These are phyloP conservation scores for Phrixothrix hirtus DNA, from an alignment of 2,888 invertebrate genomes.

Conservation along the genomic window DNA sequence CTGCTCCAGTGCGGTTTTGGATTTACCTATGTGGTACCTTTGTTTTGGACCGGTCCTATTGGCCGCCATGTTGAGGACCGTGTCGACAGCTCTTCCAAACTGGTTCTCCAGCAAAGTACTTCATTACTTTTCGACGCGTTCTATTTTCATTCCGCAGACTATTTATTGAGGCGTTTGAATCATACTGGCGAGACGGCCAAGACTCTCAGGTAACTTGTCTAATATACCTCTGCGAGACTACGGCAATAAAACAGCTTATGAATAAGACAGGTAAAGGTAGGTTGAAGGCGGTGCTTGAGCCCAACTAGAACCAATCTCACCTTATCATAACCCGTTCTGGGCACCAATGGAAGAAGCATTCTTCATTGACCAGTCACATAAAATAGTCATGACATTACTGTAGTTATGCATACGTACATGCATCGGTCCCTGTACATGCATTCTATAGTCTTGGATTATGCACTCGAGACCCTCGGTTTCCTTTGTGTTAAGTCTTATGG, in stretches of 20 bases:
- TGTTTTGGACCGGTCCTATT: slow-evolving; percentile 50
- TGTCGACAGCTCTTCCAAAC: slow-evolving; percentile 41
- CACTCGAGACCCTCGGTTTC: slow-evolving; percentile 16
- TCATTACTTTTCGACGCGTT: slow-evolving; percentile 37
- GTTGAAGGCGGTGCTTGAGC: slow-evolving; percentile 53
- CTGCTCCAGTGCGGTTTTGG: slow-evolving; percentile 29
- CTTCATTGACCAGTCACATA: slow-evolving; percentile 56
- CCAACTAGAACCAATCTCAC: slow-evolving; percentile 57
- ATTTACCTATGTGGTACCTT: slow-evolving; percentile 33
- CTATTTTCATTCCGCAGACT: slow-evolving; percentile 45
- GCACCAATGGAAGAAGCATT: slow-evolving; percentile 54
- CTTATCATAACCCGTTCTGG: slow-evolving; percentile 56
- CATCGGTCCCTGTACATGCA: slow-evolving; percentile 29
- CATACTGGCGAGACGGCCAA: slow-evolving; percentile 32
- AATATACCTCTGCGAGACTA: slow-evolving; percentile 44
- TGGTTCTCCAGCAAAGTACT: slow-evolving; percentile 44
- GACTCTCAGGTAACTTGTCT: slow-evolving; percentile 39
- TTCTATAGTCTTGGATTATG: slow-evolving; percentile 21
- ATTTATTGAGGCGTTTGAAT: slow-evolving; percentile 46
- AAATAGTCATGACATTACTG: slow-evolving; percentile 50
- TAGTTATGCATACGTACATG: slow-evolving; percentile 48
- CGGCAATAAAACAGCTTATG: slow-evolving; percentile 56
- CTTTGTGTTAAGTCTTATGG: slow-evolving; percentile 18
- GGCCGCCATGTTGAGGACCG: slow-evolving; percentile 45
- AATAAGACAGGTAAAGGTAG: slow-evolving; percentile 52